Conservation (phyloP, 2,888 invertebrate species). For the Taphrorychus bicolor region DNA sequence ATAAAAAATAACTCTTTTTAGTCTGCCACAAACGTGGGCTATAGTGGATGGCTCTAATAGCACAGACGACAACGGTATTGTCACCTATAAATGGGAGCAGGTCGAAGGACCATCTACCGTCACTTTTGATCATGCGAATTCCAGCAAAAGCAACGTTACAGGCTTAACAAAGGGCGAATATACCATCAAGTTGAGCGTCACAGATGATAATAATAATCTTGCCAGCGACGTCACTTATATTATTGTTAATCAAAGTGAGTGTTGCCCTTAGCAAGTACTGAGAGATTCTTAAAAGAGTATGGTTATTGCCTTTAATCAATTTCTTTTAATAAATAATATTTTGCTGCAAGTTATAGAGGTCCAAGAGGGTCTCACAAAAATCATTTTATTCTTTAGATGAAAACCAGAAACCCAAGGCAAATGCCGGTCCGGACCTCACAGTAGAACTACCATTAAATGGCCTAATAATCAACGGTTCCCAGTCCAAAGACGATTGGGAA, state of each 20-base stretch:
- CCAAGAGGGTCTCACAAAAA: background rate
- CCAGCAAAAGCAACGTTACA: conserved; percentile 75
- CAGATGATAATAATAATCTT: conserved; percentile 85
- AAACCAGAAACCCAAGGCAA: conserved; percentile 88
- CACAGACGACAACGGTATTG: conserved; percentile 82
- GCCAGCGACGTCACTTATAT: conserved; percentile 75
- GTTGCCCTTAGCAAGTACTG: too few species aligned
- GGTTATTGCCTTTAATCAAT: too few species aligned
- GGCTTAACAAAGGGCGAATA: conserved; percentile 85
- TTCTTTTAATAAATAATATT: too few species aligned
- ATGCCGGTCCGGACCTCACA: conserved; percentile 86
- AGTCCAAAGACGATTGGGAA: conserved; percentile 85
- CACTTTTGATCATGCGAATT: conserved; percentile 55
- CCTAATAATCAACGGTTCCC: conserved; percentile 82
- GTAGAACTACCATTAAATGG: conserved; percentile 78
- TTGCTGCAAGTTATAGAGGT: too few species aligned
- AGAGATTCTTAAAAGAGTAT: too few species aligned
- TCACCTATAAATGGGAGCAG: conserved; percentile 85
- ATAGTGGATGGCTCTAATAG: conserved; percentile 77
- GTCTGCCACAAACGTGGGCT: conserved; percentile 83
- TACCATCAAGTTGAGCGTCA: conserved; percentile 79
- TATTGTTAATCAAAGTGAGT: conserved; percentile 85
- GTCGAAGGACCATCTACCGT: conserved; percentile 72
- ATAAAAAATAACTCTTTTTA: too few species aligned
- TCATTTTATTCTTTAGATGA: conserved; percentile 66